Evolutionary conservation across 2,888 invertebrate species (phyloP).

Genomic region (Gonocerus acuteangulatus): DNA sequence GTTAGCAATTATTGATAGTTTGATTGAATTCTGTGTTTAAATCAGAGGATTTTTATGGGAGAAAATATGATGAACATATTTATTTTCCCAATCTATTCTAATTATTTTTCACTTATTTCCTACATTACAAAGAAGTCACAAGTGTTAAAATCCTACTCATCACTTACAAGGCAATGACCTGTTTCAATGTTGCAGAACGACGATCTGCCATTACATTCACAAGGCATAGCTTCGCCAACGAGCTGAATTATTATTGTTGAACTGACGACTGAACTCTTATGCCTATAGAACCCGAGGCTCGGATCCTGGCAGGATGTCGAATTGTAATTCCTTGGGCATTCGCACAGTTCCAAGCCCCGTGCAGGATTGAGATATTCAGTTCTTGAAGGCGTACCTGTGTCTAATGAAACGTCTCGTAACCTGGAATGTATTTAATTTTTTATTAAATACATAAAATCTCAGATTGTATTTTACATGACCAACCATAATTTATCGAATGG

Average conservation of each 20-base stretch:
- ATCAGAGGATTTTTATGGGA: no score
- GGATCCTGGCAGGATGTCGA: conserved; percentile 88
- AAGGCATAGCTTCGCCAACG: conserved; percentile 70
- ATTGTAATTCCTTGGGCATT: conserved; percentile 71
- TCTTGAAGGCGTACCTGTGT: conserved; percentile 62
- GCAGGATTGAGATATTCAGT: conserved; percentile 60
- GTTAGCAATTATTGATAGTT: no score
- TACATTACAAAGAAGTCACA: neutral
- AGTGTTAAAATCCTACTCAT: neutral
- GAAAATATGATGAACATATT: no score
- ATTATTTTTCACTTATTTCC: neutral
- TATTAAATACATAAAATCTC: no score
- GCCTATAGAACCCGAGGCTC: conserved; percentile 70
- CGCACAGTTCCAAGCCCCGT: conserved; percentile 76
- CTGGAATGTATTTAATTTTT: conserved; percentile 45
- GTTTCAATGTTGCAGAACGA: conserved; percentile 71
- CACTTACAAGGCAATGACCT: conserved; percentile 68
- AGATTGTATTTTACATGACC: no score
- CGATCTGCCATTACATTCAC: conserved; percentile 74
- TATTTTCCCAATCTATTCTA: no score
- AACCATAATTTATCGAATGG: no score
- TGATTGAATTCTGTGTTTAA: no score
- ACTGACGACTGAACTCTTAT: conserved; percentile 53
- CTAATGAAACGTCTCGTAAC: conserved; percentile 69
- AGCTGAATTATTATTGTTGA: conserved; percentile 69